phyloP scores from a whole-genome alignment of 2,888 invertebrate species.

The Eupeodes latifasciatus region DNA sequence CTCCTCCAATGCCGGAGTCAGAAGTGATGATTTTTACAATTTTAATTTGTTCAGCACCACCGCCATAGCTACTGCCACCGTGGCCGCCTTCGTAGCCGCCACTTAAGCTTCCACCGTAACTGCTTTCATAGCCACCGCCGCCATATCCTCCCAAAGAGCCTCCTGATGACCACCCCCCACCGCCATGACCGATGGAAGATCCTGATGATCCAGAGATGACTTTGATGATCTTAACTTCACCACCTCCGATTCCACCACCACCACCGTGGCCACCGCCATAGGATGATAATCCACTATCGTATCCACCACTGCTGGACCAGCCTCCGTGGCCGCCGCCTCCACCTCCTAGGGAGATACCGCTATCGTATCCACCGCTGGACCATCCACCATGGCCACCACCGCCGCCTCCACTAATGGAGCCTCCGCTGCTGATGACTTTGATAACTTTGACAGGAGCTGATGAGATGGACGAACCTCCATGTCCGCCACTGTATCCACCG shows the following conservation, averaged over 20 bases:
- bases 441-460: slow-evolving; percentile 64
- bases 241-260: slow-evolving; percentile 59
- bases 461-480: slow-evolving; percentile 62
- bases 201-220: slow-evolving; percentile 69
- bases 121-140: slow-evolving; percentile 43
- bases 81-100: slow-evolving; percentile 59
- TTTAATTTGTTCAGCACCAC: slow-evolving; percentile 66
- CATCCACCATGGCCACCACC: slow-evolving; percentile 65
- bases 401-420: slow-evolving; percentile 45
- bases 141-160: slow-evolving; percentile 57
- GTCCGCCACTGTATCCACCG: slow-evolving; percentile 46
- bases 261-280: slow-evolving; percentile 36
- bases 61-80: slow-evolving; percentile 67
- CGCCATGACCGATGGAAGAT: slow-evolving; percentile 58
- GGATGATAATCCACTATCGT: slow-evolving; percentile 28
- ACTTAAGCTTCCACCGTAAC: slow-evolving; percentile 49
- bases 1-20: slow-evolving; percentile 67
- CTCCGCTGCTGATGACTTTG: slow-evolving; percentile 67
- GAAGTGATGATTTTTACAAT: slow-evolving; percentile 68
- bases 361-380: slow-evolving; percentile 52
- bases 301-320: slow-evolving; percentile 47
- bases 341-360: slow-evolving; percentile 50
- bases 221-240: slow-evolving; percentile 70
- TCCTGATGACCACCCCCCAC: slow-evolving; percentile 41
- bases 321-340: slow-evolving; percentile 57